A percentile compares a stretch with the other conserved stretches of the same genome.
Conservation (phyloP, 1,140 invertebrate species). For the Hetaerina americana region DNA sequence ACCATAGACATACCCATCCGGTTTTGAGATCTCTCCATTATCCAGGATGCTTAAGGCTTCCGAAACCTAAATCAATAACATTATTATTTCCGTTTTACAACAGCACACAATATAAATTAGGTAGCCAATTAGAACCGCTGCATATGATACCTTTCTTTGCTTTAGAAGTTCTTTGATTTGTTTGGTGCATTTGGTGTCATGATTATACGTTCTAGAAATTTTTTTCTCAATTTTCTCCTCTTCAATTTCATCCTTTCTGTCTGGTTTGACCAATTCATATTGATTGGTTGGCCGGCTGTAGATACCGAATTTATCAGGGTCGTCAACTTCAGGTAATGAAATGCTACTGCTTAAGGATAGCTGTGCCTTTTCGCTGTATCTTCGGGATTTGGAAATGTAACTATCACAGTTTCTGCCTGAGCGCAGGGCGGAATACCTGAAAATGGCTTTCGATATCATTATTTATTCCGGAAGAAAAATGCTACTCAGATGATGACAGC, state of each 20-base stretch:
- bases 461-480: too few species aligned
- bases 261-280: slow-evolving; percentile 1
- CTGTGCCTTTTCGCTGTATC: too few species aligned
- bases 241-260: slow-evolving; percentile 14
- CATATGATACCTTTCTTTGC: slow-evolving; percentile 38
- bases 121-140: background rate
- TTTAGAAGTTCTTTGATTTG: slow-evolving; percentile 51
- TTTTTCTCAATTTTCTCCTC: slow-evolving; percentile 25
- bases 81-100: too few species aligned
- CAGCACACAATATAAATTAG: background rate
- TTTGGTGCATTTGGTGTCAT: slow-evolving; percentile 46
- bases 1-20: slow-evolving; percentile 63
- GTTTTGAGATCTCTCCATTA: slow-evolving; percentile 60
- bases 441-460: too few species aligned
- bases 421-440: too few species aligned
- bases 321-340: background rate
- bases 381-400: too few species aligned
- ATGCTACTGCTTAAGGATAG: too few species aligned
- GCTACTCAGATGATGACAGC: too few species aligned
- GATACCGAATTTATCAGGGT: slow-evolving; percentile 28
- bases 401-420: too few species aligned
- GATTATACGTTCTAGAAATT: slow-evolving; percentile 19
- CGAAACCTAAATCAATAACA: too few species aligned
- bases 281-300: slow-evolving; percentile 12
- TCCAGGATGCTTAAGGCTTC: slow-evolving; percentile 66